These are phyloP conservation scores for Apaloderma vittatum DNA, from an alignment of 2,113 vertebrate genomes.

Conservation along the genomic window DNA sequence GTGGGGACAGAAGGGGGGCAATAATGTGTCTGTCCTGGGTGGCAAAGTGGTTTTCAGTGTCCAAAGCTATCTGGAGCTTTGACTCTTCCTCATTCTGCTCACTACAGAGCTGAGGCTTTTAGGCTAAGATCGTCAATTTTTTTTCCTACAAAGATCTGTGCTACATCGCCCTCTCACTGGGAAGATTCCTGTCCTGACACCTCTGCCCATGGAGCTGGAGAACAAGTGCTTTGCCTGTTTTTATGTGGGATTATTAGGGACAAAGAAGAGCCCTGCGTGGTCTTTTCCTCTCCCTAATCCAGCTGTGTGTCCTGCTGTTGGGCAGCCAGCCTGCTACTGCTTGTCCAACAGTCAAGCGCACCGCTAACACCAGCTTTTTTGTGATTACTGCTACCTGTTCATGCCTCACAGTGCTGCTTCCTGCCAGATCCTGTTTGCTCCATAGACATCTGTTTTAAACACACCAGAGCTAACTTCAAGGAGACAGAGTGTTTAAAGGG, in stretches of 20 bases:
- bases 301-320: neutral
- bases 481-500: neutral
- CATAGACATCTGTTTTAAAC: neutral
- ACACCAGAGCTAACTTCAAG: neutral
- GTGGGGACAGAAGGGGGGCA: neutral
- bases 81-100: neutral
- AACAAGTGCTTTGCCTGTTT: neutral
- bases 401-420: neutral
- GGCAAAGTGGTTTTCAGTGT: neutral
- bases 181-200: neutral
- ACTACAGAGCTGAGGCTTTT: neutral
- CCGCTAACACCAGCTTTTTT: neutral
- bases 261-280: neutral
- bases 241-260: neutral
- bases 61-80: neutral
- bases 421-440: neutral
- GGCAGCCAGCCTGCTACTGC: neutral
- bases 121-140: neutral
- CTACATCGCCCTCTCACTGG: neutral
- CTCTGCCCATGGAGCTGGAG: neutral
- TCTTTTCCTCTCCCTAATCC: neutral
- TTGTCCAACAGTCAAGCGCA: accelerated
- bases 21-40: neutral
- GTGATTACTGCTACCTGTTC: neutral
- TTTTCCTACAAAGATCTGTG: neutral